Evolutionary conservation across 1,140 invertebrate species (phyloP), one percentile per base, ranked within the genome.

Genomic region (Helicorthomorpha holstii): DNA sequence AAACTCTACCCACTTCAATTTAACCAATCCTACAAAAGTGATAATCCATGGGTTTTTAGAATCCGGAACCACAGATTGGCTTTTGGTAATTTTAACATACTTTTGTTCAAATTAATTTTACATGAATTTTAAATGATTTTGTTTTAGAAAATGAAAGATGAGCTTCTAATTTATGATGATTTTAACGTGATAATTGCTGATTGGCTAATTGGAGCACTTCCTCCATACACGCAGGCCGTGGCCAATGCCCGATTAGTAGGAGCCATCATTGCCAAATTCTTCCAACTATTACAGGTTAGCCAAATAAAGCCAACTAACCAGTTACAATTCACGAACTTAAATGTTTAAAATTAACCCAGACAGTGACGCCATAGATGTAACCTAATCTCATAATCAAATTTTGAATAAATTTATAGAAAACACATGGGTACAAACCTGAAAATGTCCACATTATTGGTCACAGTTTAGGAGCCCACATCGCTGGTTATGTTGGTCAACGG

Each of bases 191-290:
- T 88, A 12, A 69, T 82, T 0, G 76, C 92, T 0, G 87, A 91
- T 60, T 93, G 89, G 89, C 75, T 81, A 34, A 75, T 73, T 29
- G 89, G 85, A 0, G 83, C 86, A 0, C 77, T 78, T 49, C 87
- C 87, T 1, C 87, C 87, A 0, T 93, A 93, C 61, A 81, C 83
- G 0, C 87, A 92, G 65, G 87, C 87, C 0, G 85, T 87, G 1
- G 86, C 85, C 0, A 92, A 93, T 62, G 87, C 86, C n/a, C 72
- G 87, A 49, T 67, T 93, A 1, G 79, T 91, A 10, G 88, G 85
- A 1, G 77, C 77, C 0, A 84, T 90, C 61, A 78, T 83, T 0
- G 85, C 84, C 0, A 75, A 85, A 66, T 67, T 92, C 16, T 65
- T 75, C n/a, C 58, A 65, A 41, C 51, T 64, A 12, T 51, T 75